These are phyloP conservation scores for Poeciliopsis infans DNA, from an alignment of 2,797 vertebrate genomes.

Conservation along the genomic window DNA sequence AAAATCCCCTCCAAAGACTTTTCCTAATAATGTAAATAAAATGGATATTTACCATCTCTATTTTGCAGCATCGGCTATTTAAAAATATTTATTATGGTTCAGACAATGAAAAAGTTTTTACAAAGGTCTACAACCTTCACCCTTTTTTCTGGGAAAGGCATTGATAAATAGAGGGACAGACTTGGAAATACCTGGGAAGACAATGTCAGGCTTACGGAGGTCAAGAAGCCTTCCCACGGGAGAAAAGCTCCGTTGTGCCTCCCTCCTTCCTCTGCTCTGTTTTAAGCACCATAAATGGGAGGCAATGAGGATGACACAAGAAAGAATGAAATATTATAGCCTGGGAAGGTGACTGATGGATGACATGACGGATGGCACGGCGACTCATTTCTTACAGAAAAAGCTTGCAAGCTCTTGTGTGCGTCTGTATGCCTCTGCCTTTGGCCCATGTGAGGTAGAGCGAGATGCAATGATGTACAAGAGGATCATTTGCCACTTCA, in stretches of 20 bases:
- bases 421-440: conserved; percentile 15
- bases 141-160: conserved; percentile 7
- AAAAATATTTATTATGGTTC: conserved; percentile 18
- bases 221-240: conserved; percentile 43
- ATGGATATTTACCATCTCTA: conserved; percentile 13
- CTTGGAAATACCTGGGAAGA: conserved; percentile 36
- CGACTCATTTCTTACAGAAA: conserved; percentile 20
- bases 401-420: conserved; percentile 18
- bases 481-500: conserved; percentile 72
- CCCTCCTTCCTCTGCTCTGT: conserved; percentile 32
- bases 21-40: neutral
- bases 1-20: neutral
- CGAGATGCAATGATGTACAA: conserved; percentile 63
- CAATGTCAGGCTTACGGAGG: conserved; percentile 42
- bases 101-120: conserved; percentile 25
- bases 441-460: conserved; percentile 23
- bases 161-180: conserved; percentile 53
- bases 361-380: conserved; percentile 53
- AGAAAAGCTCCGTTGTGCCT: conserved; percentile 24
- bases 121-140: conserved; percentile 16
- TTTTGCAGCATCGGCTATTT: conserved; percentile 6
- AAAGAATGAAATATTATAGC: conserved; percentile 31
- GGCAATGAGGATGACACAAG: conserved; percentile 14
- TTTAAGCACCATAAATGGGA: conserved; percentile 34
- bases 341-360: conserved; percentile 36